A percentile compares a stretch with the other conserved stretches of the same genome.
phyloP scores from a whole-genome alignment of 2,888 invertebrate genomes.

The Beris chalybata region DNA sequence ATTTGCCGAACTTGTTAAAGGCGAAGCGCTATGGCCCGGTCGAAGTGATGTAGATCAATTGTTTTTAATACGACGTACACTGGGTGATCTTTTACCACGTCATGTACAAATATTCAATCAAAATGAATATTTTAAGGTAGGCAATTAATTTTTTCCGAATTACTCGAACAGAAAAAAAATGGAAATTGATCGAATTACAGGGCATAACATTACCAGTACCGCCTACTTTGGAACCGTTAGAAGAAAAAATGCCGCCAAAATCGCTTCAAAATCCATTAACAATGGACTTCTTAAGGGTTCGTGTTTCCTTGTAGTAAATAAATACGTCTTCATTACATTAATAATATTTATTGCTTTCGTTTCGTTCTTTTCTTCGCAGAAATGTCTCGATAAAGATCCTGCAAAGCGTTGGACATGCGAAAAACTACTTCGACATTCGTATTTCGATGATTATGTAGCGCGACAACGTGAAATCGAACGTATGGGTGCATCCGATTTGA shows the following conservation, averaged over 20 bases:
- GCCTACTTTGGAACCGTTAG: conserved; percentile 79
- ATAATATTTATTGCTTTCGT: neutral
- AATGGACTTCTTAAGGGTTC: conserved; percentile 83
- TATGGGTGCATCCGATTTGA: conserved; percentile 58
- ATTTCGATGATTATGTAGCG: conserved; percentile 87
- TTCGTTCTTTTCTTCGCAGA: conserved; percentile 61
- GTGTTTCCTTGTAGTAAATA: conserved; percentile 33
- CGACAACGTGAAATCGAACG: conserved; percentile 68
- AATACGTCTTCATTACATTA: neutral
- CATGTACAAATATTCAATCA: conserved; percentile 96
- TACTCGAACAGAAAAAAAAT: conserved; percentile 6
- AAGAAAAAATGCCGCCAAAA: conserved; percentile 80
- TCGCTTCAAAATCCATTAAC: conserved; percentile 66
- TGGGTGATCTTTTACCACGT: conserved; percentile 90
- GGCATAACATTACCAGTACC: conserved; percentile 93
- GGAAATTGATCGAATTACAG: conserved; percentile 52
- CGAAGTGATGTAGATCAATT: conserved; percentile 98
- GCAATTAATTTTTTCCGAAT: neutral
- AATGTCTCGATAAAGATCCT: conserved; percentile 95
- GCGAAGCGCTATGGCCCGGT: conserved; percentile 97
- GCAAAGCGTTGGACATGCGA: conserved; percentile 89
- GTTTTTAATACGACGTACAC: conserved; percentile 90
- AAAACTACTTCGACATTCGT: conserved; percentile 83
- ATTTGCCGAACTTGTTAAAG: conserved; percentile 82
- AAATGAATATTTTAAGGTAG: conserved; percentile 81